Evolutionary conservation across 2,888 invertebrate species (phyloP).

Genomic region (Phyto melanocephala): DNA sequence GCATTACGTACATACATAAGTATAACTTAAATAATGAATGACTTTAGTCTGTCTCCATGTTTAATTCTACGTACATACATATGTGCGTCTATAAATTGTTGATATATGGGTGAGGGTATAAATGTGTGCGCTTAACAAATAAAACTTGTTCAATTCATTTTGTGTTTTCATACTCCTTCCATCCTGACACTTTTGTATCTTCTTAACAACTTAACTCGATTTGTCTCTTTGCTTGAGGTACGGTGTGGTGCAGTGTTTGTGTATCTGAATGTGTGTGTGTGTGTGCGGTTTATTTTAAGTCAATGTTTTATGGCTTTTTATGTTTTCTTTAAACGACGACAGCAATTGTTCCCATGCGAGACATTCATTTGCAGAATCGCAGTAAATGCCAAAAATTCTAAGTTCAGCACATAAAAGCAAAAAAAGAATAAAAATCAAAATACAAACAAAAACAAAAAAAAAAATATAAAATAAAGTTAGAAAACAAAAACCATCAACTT

Average conservation of each 20-base stretch:
- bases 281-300: conserved; percentile 25
- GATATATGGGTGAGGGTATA: not conserved
- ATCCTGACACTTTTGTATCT: not conserved
- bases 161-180: conserved; percentile 10
- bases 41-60: not conserved
- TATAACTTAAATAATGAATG: not conserved
- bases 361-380: conserved; percentile 67
- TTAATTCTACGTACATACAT: not conserved
- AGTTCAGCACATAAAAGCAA: not conserved
- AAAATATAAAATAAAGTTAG: conserved; percentile 5
- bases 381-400: conserved; percentile 51
- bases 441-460: conserved; percentile 11
- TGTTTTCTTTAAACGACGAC: conserved; percentile 58
- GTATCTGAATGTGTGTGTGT: not conserved
- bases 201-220: conserved; percentile 40
- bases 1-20: not conserved
- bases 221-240: conserved; percentile 14
- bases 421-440: not conserved
- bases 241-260: not conserved
- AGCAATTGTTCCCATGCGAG: conserved; percentile 74
- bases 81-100: not conserved
- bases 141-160: conserved; percentile 51
- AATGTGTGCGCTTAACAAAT: conserved; percentile 1
- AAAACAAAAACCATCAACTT: not conserved
- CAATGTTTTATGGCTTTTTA: conserved; percentile 56